phyloP scores from a whole-genome alignment of 1,140 invertebrate genomes.

The Drosophila bipectinata region DNA sequence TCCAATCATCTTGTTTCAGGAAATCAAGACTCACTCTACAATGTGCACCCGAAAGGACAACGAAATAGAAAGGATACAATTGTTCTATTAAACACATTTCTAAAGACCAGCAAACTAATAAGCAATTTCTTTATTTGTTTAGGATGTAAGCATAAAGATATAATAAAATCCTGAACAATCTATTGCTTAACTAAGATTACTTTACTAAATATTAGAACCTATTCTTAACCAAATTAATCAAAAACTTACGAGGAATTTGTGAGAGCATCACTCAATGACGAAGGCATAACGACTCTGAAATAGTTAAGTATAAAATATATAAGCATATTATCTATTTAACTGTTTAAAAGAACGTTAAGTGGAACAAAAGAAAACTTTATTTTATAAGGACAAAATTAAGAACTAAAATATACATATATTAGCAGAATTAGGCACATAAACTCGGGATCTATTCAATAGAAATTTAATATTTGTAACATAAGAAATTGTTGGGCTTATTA shows the following conservation, averaged over 20 bases:
- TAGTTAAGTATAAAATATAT: constrained; percentile 23
- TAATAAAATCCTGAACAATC: no score
- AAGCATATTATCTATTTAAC: neutral
- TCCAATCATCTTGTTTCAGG: constrained; percentile 68
- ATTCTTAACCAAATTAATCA: neutral
- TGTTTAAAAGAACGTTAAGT: neutral
- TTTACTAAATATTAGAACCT: neutral
- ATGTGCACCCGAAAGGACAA: constrained; percentile 7
- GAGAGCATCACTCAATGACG: constrained; percentile 51
- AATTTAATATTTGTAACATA: neutral
- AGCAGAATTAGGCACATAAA: neutral
- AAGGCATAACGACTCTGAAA: constrained; percentile 70
- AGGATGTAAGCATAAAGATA: no score
- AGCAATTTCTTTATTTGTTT: neutral
- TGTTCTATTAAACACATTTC: neutral
- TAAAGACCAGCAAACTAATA: neutral
- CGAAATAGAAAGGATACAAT: neutral
- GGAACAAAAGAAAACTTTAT: neutral
- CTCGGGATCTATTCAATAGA: no score
- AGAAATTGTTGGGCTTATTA: neutral
- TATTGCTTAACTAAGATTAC: neutral
- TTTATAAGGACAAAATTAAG: neutral
- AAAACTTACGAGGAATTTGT: constrained; percentile 59
- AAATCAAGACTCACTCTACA: constrained; percentile 40
- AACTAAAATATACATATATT: neutral